Conservation (phyloP, 2,797 vertebrate species). For the Sparus aurata region DNA sequence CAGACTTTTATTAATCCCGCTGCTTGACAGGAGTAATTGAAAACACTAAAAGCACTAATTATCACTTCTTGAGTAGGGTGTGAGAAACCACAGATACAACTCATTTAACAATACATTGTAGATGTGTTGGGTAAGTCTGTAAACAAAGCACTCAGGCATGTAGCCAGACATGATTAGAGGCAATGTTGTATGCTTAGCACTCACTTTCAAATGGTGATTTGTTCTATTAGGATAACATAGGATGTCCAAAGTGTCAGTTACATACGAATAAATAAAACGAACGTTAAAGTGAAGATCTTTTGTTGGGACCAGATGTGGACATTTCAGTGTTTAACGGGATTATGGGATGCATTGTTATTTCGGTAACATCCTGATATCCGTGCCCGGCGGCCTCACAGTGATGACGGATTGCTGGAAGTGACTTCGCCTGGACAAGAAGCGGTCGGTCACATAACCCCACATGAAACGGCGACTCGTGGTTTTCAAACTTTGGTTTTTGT, state of each 20-base stretch:
- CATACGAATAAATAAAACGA: not conserved
- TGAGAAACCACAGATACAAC: constrained; percentile 21
- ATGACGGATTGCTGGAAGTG: not conserved
- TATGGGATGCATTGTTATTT: not conserved
- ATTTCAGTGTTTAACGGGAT: too few species aligned
- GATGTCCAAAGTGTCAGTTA: not conserved
- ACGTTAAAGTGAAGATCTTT: not conserved
- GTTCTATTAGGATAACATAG: too few species aligned
- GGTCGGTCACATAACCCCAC: not conserved
- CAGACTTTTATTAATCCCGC: constrained; percentile 56
- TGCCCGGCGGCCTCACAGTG: not conserved
- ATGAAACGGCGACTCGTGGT: not conserved
- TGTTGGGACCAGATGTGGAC: not conserved
- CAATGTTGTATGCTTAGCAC: not conserved
- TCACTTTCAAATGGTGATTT: not conserved
- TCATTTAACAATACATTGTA: constrained; percentile 11
- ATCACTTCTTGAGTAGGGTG: constrained; percentile 32
- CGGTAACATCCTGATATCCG: not conserved
- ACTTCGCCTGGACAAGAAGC: not conserved
- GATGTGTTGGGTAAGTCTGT: constrained; percentile 29
- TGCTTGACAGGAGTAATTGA: constrained; percentile 49
- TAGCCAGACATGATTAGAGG: not conserved
- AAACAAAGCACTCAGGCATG: not conserved
- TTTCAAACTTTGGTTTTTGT: not conserved
- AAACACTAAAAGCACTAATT: constrained; percentile 56